These are phyloP conservation scores for Nasonia oneida DNA, from an alignment of 2,888 invertebrate genomes.

Conservation along the genomic window DNA sequence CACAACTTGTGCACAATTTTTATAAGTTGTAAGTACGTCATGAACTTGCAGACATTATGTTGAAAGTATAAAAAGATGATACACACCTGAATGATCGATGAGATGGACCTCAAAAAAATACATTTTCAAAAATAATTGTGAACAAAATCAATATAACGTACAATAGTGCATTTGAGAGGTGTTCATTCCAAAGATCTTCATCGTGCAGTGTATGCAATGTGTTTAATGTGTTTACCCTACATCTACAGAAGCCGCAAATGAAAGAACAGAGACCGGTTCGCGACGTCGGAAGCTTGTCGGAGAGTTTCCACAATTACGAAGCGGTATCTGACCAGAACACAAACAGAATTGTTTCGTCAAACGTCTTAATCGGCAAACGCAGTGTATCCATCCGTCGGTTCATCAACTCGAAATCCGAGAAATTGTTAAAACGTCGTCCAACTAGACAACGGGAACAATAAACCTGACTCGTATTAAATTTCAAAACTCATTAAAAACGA, in stretches of 20 bases:
- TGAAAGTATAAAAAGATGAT: not conserved
- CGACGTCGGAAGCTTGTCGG: conserved; percentile 4
- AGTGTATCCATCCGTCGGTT: not conserved
- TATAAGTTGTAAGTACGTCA: not conserved
- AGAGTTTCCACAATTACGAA: conserved; percentile 16
- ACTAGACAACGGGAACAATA: not conserved
- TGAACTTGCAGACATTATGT: not conserved
- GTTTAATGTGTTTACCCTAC: not conserved
- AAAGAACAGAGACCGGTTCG: conserved; percentile 19
- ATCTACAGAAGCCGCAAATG: conserved; percentile 38
- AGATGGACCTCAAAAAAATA: not conserved
- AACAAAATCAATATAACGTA: not conserved
- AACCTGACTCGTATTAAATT: not conserved
- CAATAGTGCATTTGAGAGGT: not conserved
- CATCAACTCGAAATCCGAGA: not conserved
- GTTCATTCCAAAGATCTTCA: conserved; percentile 26
- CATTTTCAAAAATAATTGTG: not conserved
- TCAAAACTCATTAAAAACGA: conserved; percentile 20
- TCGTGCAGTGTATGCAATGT: conserved; percentile 23
- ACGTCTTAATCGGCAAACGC: not conserved
- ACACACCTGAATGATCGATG: conserved; percentile 11
- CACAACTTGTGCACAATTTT: no score
- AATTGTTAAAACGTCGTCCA: not conserved
- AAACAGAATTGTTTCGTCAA: not conserved
- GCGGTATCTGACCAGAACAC: not conserved